Evolutionary conservation across 2,797 vertebrate species (phyloP).

Genomic region (Nothura maculosa): DNA sequence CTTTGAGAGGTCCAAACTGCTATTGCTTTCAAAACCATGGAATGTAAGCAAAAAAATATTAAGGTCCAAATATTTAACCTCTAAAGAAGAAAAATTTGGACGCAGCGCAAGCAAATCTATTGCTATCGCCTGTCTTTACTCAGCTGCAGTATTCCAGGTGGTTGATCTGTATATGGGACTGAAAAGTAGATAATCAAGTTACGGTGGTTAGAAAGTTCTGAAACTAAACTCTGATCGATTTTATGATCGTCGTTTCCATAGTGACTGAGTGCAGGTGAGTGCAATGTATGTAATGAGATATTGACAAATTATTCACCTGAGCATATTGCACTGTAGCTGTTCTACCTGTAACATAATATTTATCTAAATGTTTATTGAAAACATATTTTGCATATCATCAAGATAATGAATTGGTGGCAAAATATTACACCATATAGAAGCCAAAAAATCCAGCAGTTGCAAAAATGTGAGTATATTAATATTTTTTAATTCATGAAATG

Average conservation of each 20-base stretch:
- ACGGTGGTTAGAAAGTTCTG: constrained; percentile 42
- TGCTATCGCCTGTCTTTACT: constrained; percentile 53
- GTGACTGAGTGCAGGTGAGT: constrained; percentile 50
- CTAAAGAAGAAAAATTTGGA: background rate
- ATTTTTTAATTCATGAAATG: background rate
- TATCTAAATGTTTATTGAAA: background rate
- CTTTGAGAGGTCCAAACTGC: background rate
- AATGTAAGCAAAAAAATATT: background rate
- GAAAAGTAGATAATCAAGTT: constrained; percentile 31
- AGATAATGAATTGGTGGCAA: background rate
- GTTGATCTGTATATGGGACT: constrained; percentile 3
- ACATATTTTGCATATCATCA: background rate
- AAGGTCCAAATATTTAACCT: background rate
- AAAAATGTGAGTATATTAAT: background rate
- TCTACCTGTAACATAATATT: background rate
- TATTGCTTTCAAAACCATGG: background rate
- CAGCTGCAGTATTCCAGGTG: constrained; percentile 64
- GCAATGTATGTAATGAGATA: constrained; percentile 37
- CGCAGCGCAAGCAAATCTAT: background rate
- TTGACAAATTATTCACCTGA: constrained; percentile 43
- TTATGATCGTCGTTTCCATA: constrained; percentile 44
- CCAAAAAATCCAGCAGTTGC: background rate
- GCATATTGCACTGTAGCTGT: background rate
- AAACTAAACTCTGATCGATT: constrained; percentile 48
- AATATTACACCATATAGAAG: background rate